A percentile compares a stretch with the other conserved stretches of the same genome.
Evolutionary conservation across 1,140 invertebrate species (phyloP).

Genomic region (Lasaia peninsularis): DNA sequence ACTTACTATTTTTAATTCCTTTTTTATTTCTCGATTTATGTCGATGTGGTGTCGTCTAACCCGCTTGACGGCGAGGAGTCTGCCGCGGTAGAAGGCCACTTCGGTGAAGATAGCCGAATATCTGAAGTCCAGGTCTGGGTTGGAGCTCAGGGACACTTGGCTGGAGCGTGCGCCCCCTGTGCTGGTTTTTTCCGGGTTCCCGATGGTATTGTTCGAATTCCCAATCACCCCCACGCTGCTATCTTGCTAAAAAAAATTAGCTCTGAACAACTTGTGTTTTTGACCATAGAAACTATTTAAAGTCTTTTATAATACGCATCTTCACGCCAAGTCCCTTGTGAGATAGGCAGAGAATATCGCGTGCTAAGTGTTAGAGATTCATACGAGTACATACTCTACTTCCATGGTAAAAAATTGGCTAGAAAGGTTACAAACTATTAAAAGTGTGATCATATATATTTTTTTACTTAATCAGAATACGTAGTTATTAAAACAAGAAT

Average conservation of each 20-base stretch:
- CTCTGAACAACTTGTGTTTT: constrained; percentile 58
- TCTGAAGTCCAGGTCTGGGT: constrained; percentile 89
- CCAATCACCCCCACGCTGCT: constrained; percentile 51
- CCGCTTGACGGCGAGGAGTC: constrained; percentile 90
- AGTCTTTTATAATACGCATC: not conserved
- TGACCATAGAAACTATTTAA: not conserved
- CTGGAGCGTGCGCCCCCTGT: constrained; percentile 85
- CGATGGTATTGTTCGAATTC: constrained; percentile 41
- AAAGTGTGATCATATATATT: no score
- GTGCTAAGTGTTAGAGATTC: no score
- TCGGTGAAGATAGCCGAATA: constrained; percentile 92
- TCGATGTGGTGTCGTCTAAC: constrained; percentile 92
- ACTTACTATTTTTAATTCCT: constrained; percentile 93
- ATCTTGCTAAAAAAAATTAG: constrained; percentile 74
- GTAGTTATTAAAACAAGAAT: no score
- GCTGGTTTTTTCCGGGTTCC: constrained; percentile 56
- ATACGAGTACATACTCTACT: no score
- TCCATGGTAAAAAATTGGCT: no score
- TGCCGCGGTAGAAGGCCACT: constrained; percentile 92
- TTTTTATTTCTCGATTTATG: constrained; percentile 94
- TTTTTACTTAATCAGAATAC: no score
- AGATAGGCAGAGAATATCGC: no score
- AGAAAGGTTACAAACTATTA: no score
- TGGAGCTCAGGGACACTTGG: constrained; percentile 91
- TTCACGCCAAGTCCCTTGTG: not conserved